A percentile compares a stretch with the other conserved stretches of the same genome.
Evolutionary conservation across 2,113 vertebrate genomes (phyloP).

Genomic region (Phaetusa simplex): DNA sequence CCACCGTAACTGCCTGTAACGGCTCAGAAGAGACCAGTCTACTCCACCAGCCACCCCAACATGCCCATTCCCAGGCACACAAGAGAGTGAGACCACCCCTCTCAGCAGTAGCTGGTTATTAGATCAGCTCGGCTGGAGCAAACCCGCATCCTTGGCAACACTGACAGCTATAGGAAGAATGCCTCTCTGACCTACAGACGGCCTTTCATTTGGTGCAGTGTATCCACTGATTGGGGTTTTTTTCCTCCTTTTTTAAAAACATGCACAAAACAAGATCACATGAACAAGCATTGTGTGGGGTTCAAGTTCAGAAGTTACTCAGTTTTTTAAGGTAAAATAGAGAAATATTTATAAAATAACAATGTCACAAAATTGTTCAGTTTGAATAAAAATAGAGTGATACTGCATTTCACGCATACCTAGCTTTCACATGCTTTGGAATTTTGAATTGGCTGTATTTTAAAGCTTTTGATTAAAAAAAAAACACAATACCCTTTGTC

Average conservation of each 20-base stretch:
- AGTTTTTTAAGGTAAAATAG: not conserved
- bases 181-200: not conserved
- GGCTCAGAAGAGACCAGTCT: not conserved
- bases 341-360: not conserved
- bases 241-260: not conserved
- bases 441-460: not conserved
- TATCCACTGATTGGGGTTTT: not conserved
- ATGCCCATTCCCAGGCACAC: not conserved
- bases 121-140: not conserved
- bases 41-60: not conserved
- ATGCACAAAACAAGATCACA: not conserved
- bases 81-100: not conserved
- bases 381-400: not conserved
- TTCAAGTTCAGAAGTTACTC: not conserved
- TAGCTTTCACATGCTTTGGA: not conserved
- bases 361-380: not conserved
- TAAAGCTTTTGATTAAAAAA: not conserved
- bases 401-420: not conserved
- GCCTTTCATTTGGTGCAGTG: not conserved
- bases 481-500: not conserved
- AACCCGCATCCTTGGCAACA: not conserved
- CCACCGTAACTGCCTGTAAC: not conserved
- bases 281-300: not conserved
- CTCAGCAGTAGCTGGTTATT: not conserved
- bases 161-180: not conserved